Evolutionary conservation across 2,113 vertebrate genomes (phyloP).

Genomic region (Epinephelus moara): DNA sequence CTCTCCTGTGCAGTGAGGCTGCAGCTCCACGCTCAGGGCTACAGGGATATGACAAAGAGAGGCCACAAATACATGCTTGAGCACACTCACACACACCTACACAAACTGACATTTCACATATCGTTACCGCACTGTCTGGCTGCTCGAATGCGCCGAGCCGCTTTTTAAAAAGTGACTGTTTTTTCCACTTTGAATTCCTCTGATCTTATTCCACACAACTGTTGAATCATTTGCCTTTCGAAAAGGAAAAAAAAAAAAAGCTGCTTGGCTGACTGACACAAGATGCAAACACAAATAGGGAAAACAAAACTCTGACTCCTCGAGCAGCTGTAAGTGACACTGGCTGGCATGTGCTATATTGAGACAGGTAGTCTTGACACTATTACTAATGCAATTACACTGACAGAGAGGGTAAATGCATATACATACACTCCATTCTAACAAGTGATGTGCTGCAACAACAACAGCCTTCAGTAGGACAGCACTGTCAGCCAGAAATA

Average conservation of each 20-base stretch:
- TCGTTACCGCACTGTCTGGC: slow-evolving; percentile 70
- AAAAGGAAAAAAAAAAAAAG: neutral
- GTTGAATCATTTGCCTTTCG: slow-evolving; percentile 62
- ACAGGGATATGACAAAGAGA: slow-evolving; percentile 76
- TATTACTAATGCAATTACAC: slow-evolving; percentile 35
- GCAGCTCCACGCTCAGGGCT: slow-evolving; percentile 82
- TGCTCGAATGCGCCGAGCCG: slow-evolving; percentile 43
- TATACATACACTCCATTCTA: neutral
- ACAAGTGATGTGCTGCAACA: slow-evolving; percentile 15
- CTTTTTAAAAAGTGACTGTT: slow-evolving; percentile 49
- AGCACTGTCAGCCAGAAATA: slow-evolving; percentile 4
- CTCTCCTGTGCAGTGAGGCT: slow-evolving; percentile 67
- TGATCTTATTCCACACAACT: slow-evolving; percentile 61
- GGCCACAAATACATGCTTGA: slow-evolving; percentile 64
- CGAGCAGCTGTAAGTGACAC: slow-evolving; percentile 38
- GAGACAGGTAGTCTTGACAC: slow-evolving; percentile 27
- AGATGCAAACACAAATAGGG: slow-evolving; percentile 42
- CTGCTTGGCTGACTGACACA: slow-evolving; percentile 47
- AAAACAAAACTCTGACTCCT: slow-evolving; percentile 59
- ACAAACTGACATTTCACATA: slow-evolving; percentile 75
- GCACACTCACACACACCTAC: slow-evolving; percentile 73
- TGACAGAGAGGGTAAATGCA: slow-evolving; percentile 11
- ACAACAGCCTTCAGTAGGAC: slow-evolving; percentile 11
- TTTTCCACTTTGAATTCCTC: slow-evolving; percentile 57
- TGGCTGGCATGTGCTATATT: slow-evolving; percentile 22